Base-by-base conservation (phyloP, 2,797 vertebrate genomes). In the Microtus agrestis region DNA sequence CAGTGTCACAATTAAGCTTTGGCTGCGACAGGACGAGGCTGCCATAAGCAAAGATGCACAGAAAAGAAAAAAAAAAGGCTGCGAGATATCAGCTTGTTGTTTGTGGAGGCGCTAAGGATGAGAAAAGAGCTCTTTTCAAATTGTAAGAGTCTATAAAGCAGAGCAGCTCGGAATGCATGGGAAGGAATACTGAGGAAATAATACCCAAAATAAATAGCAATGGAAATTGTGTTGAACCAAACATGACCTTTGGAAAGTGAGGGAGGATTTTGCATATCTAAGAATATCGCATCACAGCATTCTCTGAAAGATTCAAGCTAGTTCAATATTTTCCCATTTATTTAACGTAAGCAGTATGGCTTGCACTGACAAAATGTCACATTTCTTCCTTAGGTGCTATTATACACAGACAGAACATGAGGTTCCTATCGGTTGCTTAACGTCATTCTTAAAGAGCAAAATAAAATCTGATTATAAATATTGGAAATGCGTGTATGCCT, bases 231-330 rank as follows among this genome's bases (percentile, higher is more conserved):
- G 34, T 79, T 85, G 85, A 97, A 84, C 61, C 0, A 15, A 96
- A 73, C 25, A 81, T 91, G 90, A 96, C 90, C 73, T 97, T 95
- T 94, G 79, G 69, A 93, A 93, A 97, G 46, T 81, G 21, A 88
- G 65, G 51, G 12, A 84, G 77, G 34, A 54, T 86, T 87, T 81
- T 95, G 76, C 76, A n/a, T 94, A 85, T 84, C 79, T 95, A 90
- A 95, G 76, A 87, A 91, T 46, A 80, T 93, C 63, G 63, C 59
- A n/a, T 95, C 80, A 92, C 27, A 67, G 25, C 46, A 23, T 29
- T 96, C 27, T 88, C 81, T 84, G 74, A 87, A 97, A 92, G 74
- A 95, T 84, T 93, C 96, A 98, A 96, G 91, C 76, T 34, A 96
- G 89, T 96, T 92, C 23, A 87, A 40, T 88, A 87, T 91, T 93